A percentile compares a stretch with the other conserved stretches of the same genome.
phyloP scores from a whole-genome alignment of 2,888 invertebrate genomes.

The Tetragnatha montana region DNA sequence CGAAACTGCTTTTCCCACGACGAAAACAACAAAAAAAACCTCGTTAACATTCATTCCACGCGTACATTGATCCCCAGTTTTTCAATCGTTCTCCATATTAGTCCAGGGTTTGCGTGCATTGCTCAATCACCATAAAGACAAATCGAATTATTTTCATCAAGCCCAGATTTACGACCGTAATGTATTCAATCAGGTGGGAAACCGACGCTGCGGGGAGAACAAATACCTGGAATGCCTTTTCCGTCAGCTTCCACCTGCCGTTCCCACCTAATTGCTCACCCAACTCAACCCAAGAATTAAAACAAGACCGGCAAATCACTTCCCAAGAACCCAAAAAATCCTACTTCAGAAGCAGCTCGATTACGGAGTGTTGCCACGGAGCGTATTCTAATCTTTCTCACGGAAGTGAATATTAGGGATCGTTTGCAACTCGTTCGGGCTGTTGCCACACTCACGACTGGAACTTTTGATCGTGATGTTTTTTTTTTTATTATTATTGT shows the following conservation, averaged over 20 bases:
- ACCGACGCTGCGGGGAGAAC: not conserved
- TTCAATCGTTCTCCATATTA: too few relatives aligned
- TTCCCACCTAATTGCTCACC: not conserved
- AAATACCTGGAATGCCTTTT: not conserved
- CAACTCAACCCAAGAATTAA: not conserved
- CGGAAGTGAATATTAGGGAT: slow-evolving; percentile 21
- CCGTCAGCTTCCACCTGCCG: not conserved
- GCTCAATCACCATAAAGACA: too few relatives aligned
- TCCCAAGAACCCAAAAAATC: not conserved
- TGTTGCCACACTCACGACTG: slow-evolving; percentile 24
- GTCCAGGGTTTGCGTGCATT: too few relatives aligned
- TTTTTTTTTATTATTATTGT: slow-evolving; percentile 8
- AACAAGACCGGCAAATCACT: not conserved
- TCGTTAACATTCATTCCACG: too few relatives aligned
- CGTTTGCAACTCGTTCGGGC: slow-evolving; percentile 19
- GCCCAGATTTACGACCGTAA: not conserved
- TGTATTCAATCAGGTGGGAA: not conserved
- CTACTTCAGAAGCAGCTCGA: not conserved
- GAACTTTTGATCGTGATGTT: slow-evolving; percentile 7
- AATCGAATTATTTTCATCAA: not conserved
- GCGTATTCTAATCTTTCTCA: not conserved
- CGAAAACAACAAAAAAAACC: too few relatives aligned
- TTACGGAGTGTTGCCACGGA: not conserved
- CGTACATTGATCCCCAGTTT: too few relatives aligned
- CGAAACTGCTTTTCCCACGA: too few relatives aligned